Base-by-base conservation (phyloP, 2,888 invertebrate species). In the Andrena marginata region DNA sequence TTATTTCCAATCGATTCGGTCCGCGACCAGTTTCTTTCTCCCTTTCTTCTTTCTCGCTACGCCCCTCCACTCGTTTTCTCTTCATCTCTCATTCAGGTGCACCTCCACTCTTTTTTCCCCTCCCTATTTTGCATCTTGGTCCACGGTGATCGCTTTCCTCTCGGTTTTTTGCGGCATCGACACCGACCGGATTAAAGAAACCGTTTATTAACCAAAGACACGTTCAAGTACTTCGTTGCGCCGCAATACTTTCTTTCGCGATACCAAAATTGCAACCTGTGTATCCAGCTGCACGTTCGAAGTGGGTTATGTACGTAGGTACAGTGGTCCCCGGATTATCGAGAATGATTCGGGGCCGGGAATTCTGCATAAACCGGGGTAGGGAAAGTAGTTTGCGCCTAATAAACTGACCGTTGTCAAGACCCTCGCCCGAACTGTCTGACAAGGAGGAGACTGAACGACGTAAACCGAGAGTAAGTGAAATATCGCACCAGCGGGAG, bases 1-100 rank as follows among this genome's bases (percentile, higher is more conserved):
- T 89, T 89, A 89, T 88, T 89, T 89, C 89, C 88, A 89, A 89
- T 89, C 88, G 88, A 89, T 89, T 89, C 88, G 86, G 85, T 89
- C 73, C 88, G 86, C 82, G 81, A 79, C 76, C 77, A 73, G 84
- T 70, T 78, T 77, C 77, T 67, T 71, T 82, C 74, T 82, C 76
- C 68, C 68, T 67, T 68, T 65, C 75, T 49, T 59, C 67, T 72
- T 48, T 64, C 74, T 63, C 31, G 63, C 16, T 29, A 10, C 54
- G 42, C 26, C 26, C 10, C 42, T 49, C 59, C 70, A 35, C 60
- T 76, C 49, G 48, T 48, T 10, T 63, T 56, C 81, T 60, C 77
- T 80, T 75, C 81, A 49, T 79, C 85, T 67, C 26, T 70, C 77
- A 68, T 85, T 84, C 84, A 73, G 73, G 65, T 29, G 59, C 60